Conservation (phyloP, 2,113 vertebrate species). For the Mus pahari region DNA sequence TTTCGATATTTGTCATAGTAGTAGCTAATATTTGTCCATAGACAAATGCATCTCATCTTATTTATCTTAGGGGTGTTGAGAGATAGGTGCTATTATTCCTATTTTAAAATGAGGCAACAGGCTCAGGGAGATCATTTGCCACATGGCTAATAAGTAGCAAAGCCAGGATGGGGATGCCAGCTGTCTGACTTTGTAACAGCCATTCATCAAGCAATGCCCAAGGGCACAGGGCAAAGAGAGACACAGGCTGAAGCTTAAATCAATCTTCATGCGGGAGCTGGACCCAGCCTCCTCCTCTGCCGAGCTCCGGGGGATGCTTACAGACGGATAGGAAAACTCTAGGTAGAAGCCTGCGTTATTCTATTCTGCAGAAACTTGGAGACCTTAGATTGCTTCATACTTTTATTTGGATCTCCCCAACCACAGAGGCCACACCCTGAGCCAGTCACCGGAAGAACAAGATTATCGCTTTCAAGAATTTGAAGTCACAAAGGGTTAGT, state of each 20-base stretch:
- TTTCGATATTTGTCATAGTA: not conserved
- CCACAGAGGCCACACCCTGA: not conserved
- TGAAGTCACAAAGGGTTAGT: not conserved
- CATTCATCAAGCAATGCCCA: not conserved
- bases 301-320: not conserved
- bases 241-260: not conserved
- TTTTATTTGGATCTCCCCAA: not conserved
- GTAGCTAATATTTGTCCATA: not conserved
- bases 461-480: not conserved
- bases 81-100: not conserved
- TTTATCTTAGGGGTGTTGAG: not conserved
- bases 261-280: not conserved
- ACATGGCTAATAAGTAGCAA: not conserved
- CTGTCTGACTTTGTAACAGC: not conserved
- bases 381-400: not conserved
- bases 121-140: constrained; percentile 25
- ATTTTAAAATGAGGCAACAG: constrained; percentile 48
- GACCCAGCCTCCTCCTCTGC: not conserved
- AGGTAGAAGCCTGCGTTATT: not conserved
- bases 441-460: not conserved
- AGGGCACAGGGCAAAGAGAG: not conserved
- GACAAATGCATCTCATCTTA: not conserved
- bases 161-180: not conserved
- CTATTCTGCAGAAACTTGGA: not conserved
- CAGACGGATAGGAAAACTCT: not conserved